phyloP scores from a whole-genome alignment of 2,113 vertebrate genomes.

The human (Homo sapiens) region DNA sequence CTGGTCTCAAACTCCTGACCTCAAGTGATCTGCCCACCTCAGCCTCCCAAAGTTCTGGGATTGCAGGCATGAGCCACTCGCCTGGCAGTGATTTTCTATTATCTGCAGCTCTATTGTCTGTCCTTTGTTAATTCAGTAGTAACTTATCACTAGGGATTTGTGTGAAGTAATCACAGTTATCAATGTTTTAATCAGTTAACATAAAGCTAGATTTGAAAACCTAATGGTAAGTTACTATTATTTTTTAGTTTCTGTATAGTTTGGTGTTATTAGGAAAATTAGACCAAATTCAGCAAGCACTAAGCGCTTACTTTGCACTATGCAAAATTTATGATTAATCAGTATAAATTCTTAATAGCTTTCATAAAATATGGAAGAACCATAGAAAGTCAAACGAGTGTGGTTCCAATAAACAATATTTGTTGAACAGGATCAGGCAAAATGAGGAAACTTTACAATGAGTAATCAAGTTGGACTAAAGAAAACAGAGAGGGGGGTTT shows the following conservation, averaged over 20 bases:
- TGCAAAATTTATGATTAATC: background rate
- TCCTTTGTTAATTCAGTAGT: background rate
- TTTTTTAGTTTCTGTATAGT: background rate
- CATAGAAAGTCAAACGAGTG: background rate
- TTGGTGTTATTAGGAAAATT: background rate
- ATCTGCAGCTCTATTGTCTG: background rate
- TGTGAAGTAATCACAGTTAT: background rate
- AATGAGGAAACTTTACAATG: background rate
- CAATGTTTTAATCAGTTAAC: background rate
- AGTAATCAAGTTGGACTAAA: background rate
- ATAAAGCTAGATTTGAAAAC: constrained; percentile 17
- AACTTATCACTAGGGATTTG: background rate
- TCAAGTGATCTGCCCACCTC: too few relatives aligned
- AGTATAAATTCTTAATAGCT: background rate
- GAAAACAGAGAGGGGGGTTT: background rate
- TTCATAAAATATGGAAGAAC: background rate
- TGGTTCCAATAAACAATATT: too few relatives aligned
- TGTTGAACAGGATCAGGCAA: too few relatives aligned
- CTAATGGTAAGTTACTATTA: background rate
- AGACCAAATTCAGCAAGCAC: background rate
- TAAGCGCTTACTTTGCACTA: background rate
- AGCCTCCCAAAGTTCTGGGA: too few relatives aligned
- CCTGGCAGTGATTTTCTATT: background rate
- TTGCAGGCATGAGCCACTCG: background rate
- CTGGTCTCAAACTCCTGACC: too few relatives aligned